A percentile compares a stretch with the other conserved stretches of the same genome.
Evolutionary conservation across 2,113 vertebrate species (phyloP).

Genomic region (Cisticola juncidis): DNA sequence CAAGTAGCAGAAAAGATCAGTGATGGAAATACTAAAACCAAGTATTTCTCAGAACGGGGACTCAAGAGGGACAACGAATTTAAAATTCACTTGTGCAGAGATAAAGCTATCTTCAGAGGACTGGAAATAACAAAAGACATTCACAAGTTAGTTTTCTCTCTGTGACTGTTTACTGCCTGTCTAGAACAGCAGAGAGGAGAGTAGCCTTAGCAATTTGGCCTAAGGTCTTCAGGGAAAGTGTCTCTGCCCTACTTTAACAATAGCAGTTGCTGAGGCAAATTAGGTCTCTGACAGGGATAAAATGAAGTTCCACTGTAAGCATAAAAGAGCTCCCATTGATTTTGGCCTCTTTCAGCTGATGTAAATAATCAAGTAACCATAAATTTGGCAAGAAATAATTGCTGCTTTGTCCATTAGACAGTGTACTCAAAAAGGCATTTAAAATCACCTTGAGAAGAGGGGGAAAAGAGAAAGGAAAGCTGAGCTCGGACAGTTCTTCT

Average conservation of each 20-base stretch:
- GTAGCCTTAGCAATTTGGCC: neutral
- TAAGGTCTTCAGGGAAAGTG: neutral
- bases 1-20: neutral
- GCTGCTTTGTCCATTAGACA: neutral
- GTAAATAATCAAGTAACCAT: slow-evolving; percentile 56
- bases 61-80: neutral
- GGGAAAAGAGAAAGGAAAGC: neutral
- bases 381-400: slow-evolving; percentile 52
- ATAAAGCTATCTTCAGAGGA: neutral
- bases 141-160: neutral
- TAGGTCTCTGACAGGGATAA: slow-evolving; percentile 31
- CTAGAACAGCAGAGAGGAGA: neutral
- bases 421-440: slow-evolving; percentile 38
- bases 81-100: neutral
- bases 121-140: neutral
- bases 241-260: neutral
- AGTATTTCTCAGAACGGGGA: neutral
- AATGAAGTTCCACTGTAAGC: slow-evolving; percentile 32
- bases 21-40: neutral
- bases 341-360: slow-evolving; percentile 14
- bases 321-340: slow-evolving; percentile 41
- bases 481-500: neutral
- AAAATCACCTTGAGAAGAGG: slow-evolving; percentile 47
- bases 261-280: slow-evolving; percentile 6
- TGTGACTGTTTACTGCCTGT: neutral